phyloP scores from a whole-genome alignment of 2,888 invertebrate species.

The Seladonia tumulorum region DNA sequence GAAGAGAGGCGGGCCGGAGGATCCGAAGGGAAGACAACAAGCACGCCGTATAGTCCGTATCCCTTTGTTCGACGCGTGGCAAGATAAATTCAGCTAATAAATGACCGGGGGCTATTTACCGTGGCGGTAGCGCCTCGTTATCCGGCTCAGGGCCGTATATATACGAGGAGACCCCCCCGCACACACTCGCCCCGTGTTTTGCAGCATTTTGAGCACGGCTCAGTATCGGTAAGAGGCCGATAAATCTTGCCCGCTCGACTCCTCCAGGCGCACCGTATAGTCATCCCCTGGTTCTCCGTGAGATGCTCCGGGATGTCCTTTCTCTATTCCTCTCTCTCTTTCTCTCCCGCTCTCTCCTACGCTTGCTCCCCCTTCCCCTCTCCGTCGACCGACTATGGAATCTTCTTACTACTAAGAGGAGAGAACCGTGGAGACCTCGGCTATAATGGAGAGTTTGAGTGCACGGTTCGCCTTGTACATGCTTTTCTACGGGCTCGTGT shows the following conservation, averaged over 20 bases:
- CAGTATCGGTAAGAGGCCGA: slow-evolving; percentile 81
- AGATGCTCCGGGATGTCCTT: slow-evolving; percentile 46
- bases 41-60: slow-evolving; percentile 67
- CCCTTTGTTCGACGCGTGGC: slow-evolving; percentile 80
- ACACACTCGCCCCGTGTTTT: slow-evolving; percentile 78
- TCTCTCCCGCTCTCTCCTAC: slow-evolving; percentile 1
- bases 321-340: slow-evolving; percentile 44
- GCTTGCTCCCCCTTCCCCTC: not conserved
- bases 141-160: slow-evolving; percentile 73
- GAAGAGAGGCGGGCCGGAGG: slow-evolving; percentile 18
- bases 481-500: not conserved
- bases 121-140: slow-evolving; percentile 83
- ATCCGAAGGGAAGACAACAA: slow-evolving; percentile 60
- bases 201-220: slow-evolving; percentile 82
- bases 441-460: slow-evolving; percentile 58
- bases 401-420: slow-evolving; percentile 37
- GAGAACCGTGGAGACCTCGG: slow-evolving; percentile 43
- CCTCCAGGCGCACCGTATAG: slow-evolving; percentile 59
- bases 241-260: slow-evolving; percentile 79
- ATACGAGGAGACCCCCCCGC: slow-evolving; percentile 45
- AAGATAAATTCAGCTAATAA: slow-evolving; percentile 81
- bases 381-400: slow-evolving; percentile 15
- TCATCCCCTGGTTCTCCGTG: slow-evolving; percentile 63
- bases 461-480: slow-evolving; percentile 38
- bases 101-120: slow-evolving; percentile 80